phyloP scores from a whole-genome alignment of 2,888 invertebrate genomes.

The Nasonia oneida region DNA sequence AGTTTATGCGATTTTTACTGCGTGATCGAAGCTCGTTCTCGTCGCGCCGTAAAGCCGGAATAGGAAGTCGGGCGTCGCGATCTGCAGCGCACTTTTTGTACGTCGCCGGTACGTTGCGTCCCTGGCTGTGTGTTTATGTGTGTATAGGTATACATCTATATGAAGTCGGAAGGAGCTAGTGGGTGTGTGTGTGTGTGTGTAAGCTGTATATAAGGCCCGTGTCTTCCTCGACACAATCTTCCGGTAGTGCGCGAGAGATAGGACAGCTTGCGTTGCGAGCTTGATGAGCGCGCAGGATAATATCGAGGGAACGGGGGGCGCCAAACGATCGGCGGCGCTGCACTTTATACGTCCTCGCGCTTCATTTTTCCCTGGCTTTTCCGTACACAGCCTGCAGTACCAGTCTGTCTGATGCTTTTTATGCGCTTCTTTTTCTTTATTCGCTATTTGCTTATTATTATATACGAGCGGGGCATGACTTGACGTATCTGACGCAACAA shows the following conservation, averaged over 20 bases:
- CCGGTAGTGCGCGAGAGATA: constrained; percentile 43
- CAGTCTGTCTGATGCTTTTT: too few relatives aligned
- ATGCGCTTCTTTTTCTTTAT: neutral
- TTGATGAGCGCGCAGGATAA: constrained; percentile 45
- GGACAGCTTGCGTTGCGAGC: constrained; percentile 24
- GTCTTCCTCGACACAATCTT: constrained; percentile 54
- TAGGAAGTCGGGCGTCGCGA: constrained; percentile 3
- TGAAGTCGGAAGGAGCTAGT: neutral
- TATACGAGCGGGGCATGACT: too few relatives aligned
- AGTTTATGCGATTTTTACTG: constrained; percentile 53
- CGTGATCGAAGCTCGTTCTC: constrained; percentile 44
- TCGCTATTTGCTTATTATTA: neutral
- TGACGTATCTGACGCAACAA: too few relatives aligned
- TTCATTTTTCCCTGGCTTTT: constrained; percentile 6
- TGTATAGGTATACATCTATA: neutral
- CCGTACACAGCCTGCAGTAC: too few relatives aligned
- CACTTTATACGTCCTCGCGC: constrained; percentile 22
- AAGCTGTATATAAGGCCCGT: neutral
- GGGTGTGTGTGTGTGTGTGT: neutral
- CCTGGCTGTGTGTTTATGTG: neutral
- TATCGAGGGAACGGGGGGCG: constrained; percentile 20
- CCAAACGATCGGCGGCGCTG: constrained; percentile 44
- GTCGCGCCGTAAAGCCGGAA: constrained; percentile 37
- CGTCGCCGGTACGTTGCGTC: constrained; percentile 3
- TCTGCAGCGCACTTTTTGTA: constrained; percentile 22